phyloP scores from a whole-genome alignment of 1,140 invertebrate species.

The Adelges cooleyi region DNA sequence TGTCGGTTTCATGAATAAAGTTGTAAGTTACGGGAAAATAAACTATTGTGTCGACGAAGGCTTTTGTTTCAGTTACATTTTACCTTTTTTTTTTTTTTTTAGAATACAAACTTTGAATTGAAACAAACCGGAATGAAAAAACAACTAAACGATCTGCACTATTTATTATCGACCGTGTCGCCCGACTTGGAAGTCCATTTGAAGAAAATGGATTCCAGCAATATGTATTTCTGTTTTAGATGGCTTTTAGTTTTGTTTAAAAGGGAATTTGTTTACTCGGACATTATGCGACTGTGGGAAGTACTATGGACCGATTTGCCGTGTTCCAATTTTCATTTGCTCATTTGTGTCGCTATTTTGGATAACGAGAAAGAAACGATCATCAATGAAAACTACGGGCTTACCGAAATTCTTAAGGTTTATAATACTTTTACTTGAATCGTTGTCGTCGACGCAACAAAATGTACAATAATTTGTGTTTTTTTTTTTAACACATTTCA shows the following conservation, averaged over 20 bases:
- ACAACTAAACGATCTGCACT: constrained; percentile 75
- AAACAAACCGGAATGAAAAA: constrained; percentile 95
- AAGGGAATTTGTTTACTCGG: constrained; percentile 59
- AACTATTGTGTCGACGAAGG: too few species aligned
- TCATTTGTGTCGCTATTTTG: constrained; percentile 81
- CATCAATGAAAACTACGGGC: constrained; percentile 82
- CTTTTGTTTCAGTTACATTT: too few species aligned
- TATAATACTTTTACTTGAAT: constrained; percentile 28
- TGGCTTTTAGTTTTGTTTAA: constrained; percentile 79
- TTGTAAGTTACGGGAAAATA: constrained; percentile 49
- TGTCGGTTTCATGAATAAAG: constrained; percentile 93
- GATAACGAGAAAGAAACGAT: constrained; percentile 74
- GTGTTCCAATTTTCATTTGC: constrained; percentile 85
- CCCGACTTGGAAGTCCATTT: constrained; percentile 77
- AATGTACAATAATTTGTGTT: background rate
- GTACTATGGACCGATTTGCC: constrained; percentile 77
- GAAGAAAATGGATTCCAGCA: constrained; percentile 82
- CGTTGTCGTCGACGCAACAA: background rate
- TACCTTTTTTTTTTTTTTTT: too few species aligned
- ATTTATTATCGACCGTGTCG: constrained; percentile 66
- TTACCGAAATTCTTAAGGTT: constrained; percentile 93
- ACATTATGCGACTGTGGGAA: constrained; percentile 53
- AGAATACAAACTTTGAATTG: constrained; percentile 92
- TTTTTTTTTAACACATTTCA: constrained; percentile 42
- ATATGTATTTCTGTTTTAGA: constrained; percentile 98